Conservation (phyloP, 2,797 vertebrate species). For the Acanthornis magna region DNA sequence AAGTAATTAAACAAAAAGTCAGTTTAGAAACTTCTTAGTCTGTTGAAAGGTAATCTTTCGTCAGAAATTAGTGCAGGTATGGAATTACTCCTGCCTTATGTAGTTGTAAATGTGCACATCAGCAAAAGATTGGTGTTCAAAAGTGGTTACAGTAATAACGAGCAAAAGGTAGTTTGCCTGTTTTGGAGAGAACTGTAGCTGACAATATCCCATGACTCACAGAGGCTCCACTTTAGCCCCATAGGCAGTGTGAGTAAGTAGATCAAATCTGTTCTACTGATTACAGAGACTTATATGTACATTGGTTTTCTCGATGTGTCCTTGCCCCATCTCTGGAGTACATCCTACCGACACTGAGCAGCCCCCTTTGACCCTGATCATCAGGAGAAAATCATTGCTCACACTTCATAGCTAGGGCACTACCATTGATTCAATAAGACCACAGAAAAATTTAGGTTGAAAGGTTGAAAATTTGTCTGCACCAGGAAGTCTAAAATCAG, state of each 20-base stretch:
- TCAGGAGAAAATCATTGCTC: not conserved
- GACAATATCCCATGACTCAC: not conserved
- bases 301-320: rapidly evolving
- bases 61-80: not conserved
- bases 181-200: not conserved
- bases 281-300: not conserved
- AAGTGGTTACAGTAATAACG: not conserved
- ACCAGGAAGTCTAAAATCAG: not conserved
- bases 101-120: not conserved
- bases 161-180: not conserved
- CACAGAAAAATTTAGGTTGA: not conserved
- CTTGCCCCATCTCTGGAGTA: not conserved
- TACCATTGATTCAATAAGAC: not conserved
- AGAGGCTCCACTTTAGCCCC: not conserved
- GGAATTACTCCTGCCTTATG: rapidly evolving
- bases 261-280: not conserved
- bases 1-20: not conserved
- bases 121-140: not conserved
- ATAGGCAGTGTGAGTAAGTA: not conserved
- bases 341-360: not conserved
- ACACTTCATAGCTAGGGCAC: not conserved
- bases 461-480: not conserved
- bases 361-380: not conserved
- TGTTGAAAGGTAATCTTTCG: not conserved
- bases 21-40: not conserved